phyloP scores from a whole-genome alignment of 2,888 invertebrate genomes.

The Lycocerus yunnanus region DNA sequence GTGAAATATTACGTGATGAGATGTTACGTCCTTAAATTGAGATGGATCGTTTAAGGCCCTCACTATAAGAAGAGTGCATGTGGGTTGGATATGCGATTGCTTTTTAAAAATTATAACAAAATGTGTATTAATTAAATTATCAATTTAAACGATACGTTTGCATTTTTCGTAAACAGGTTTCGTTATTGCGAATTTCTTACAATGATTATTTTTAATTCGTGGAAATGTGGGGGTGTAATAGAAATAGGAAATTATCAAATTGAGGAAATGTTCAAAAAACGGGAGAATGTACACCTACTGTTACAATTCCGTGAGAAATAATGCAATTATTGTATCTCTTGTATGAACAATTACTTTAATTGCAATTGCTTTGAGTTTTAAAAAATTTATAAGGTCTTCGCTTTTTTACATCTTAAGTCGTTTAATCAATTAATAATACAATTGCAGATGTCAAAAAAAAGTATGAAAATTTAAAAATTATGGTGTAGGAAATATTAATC shows the following conservation, averaged over 20 bases:
- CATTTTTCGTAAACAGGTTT: neutral
- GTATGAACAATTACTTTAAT: neutral
- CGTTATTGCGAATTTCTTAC: neutral
- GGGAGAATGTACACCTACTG: constrained; percentile 41
- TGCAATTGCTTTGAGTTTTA: neutral
- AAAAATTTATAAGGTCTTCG: neutral
- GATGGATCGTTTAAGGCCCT: constrained; percentile 37
- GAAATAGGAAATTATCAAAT: constrained; percentile 43
- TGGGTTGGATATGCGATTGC: constrained; percentile 13
- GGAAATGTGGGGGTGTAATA: constrained; percentile 36
- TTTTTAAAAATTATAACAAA: constrained; percentile 11
- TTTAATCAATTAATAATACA: neutral
- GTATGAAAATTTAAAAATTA: neutral
- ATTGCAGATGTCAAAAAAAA: neutral
- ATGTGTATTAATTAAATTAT: neutral
- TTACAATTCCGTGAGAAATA: constrained; percentile 36
- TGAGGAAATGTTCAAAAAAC: constrained; percentile 44
- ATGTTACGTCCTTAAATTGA: constrained; percentile 38
- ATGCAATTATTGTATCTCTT: constrained; percentile 25
- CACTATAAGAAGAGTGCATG: constrained; percentile 9
- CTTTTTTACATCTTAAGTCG: neutral
- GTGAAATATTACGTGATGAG: constrained; percentile 47
- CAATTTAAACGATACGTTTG: neutral
- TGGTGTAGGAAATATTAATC: neutral
- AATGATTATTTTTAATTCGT: constrained; percentile 15